Conservation (phyloP, 2,888 invertebrate genomes). For the Pterostichus niger region DNA sequence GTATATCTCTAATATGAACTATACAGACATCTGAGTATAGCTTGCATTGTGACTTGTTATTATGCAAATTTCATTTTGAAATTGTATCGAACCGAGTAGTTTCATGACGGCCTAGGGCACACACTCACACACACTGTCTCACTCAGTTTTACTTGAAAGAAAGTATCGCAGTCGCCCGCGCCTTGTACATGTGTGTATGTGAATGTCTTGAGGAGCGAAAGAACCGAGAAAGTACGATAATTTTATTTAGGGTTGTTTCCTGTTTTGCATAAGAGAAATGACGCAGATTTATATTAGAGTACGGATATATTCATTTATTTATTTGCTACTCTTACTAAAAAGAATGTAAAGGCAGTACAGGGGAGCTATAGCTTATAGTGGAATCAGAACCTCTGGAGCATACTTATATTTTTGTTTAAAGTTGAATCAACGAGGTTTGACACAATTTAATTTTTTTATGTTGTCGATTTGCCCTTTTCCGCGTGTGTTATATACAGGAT, state of each 20-base stretch:
- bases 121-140: slow-evolving; percentile 15
- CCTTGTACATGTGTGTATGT: slow-evolving; percentile 4
- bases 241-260: neutral
- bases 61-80: slow-evolving; percentile 54
- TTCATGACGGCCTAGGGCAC: slow-evolving; percentile 51
- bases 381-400: no score
- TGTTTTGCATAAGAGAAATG: neutral
- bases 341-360: no score
- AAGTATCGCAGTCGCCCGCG: neutral
- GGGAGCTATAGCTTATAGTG: no score
- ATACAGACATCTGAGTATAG: neutral
- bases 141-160: neutral
- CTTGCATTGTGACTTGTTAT: slow-evolving; percentile 42
- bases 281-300: no score
- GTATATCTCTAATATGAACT: neutral
- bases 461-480: no score
- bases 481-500: no score
- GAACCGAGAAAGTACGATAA: neutral
- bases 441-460: no score
- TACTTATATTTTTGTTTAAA: no score
- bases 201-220: neutral
- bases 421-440: no score
- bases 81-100: slow-evolving; percentile 52
- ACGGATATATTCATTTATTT: no score
- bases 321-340: no score